Conservation (phyloP, 2,113 vertebrate species). For the Carassius carassius region DNA sequence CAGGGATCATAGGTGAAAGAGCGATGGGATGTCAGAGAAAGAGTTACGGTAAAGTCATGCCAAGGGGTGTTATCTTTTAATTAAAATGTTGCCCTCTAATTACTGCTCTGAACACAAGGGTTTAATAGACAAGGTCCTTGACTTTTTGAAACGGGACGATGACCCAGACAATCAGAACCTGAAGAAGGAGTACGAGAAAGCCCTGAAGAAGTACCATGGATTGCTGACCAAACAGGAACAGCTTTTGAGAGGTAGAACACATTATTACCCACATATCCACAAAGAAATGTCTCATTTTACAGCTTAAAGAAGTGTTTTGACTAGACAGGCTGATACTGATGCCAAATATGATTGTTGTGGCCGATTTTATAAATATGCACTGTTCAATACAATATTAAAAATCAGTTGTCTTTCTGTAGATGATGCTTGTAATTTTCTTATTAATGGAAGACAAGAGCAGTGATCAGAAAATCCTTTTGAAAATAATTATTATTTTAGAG, state of each 20-base stretch:
- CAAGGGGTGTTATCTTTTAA: slow-evolving; percentile 28
- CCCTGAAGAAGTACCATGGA: slow-evolving; percentile 89
- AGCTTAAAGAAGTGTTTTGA: not conserved
- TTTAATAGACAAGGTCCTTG: slow-evolving; percentile 69
- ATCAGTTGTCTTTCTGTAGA: not conserved
- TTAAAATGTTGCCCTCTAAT: slow-evolving; percentile 2
- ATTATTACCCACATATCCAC: not conserved
- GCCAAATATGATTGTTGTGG: not conserved
- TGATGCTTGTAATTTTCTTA: too few relatives aligned
- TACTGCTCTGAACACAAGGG: not conserved
- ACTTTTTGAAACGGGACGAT: slow-evolving; percentile 84
- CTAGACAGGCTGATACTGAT: not conserved
- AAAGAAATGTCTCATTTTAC: not conserved
- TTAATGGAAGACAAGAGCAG: too few relatives aligned
- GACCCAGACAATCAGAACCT: slow-evolving; percentile 84
- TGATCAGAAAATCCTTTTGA: too few relatives aligned
- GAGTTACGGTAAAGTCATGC: slow-evolving; percentile 29
- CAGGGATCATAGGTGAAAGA: slow-evolving; percentile 20
- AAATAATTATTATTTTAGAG: too few relatives aligned
- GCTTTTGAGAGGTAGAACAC: slow-evolving; percentile 84
- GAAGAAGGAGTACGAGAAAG: slow-evolving; percentile 92
- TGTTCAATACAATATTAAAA: not conserved
- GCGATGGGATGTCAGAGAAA: slow-evolving; percentile 2
- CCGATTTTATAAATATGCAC: too few relatives aligned
- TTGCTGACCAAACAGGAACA: slow-evolving; percentile 94